Base-by-base conservation (phyloP, 2,113 vertebrate species). In the Periophthalmodon schlosseri region DNA sequence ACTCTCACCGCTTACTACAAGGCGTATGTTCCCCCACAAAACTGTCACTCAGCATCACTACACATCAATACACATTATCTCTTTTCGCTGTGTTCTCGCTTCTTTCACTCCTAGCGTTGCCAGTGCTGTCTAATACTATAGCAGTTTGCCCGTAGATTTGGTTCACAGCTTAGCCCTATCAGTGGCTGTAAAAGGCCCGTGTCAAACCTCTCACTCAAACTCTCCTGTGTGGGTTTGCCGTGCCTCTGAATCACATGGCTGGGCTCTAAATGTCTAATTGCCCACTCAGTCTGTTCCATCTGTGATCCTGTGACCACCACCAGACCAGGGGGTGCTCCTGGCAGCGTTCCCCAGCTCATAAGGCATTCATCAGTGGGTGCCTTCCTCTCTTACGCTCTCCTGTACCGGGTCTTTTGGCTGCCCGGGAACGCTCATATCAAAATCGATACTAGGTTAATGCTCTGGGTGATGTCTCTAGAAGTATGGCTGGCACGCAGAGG, bases 331-430 rank as follows among this genome's bases (percentile, higher is more conserved):
- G 78, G 39, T 70, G 70, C 33, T 71, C 63, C 72, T 78, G 79
- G 56, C 67, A 79, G 65, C 11, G 7, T 49, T 78, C 76, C 68
- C 71, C 77, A 68, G 68, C 69, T 80, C 81, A 83, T 89, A 74
- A 74, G 49, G 74, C 34, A 81, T 82, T 82, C 86, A 78, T 76
- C 68, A 68, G 76, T 44, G 11, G 7, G 18, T 58, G 2, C 72
- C 70, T 66, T 73, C 69, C 39, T 58, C 71, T 71, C 77, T 71
- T 72, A 74, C 70, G 61, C 61, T 49, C 61, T 72, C 49, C 11
- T 79, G 57, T 46, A 69, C 68, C 68, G 1, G 16, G 72, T 75
- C 75, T 70, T 52, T 75, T 65, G 63, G 60, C 78, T 52, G 74
- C 36, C 63, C 70, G 16, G 47, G 76, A 50, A 70, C 65, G 60